Evolutionary conservation across 2,888 invertebrate genomes (phyloP).

Genomic region (Melanostoma scalare): DNA sequence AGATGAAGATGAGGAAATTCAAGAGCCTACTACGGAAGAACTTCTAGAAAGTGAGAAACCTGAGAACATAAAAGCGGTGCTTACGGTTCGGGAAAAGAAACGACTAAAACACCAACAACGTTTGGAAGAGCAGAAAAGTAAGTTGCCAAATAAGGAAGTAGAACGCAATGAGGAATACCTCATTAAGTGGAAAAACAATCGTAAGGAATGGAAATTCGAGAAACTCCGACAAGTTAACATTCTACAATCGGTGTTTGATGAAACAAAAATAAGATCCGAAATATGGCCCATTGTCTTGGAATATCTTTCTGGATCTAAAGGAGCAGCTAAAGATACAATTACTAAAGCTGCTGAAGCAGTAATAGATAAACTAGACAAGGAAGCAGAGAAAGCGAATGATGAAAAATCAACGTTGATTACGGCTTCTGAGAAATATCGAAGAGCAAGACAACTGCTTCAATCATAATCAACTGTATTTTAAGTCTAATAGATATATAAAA

Average conservation of each 20-base stretch:
- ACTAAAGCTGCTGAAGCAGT: conserved; percentile 86
- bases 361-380: conserved; percentile 85
- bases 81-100: conserved; percentile 87
- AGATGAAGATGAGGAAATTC: conserved; percentile 80
- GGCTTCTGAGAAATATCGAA: conserved; percentile 77
- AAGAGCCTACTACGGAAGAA: conserved; percentile 79
- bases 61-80: conserved; percentile 81
- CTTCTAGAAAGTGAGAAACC: conserved; percentile 79
- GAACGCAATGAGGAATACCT: conserved; percentile 86
- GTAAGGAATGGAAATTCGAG: conserved; percentile 90
- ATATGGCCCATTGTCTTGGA: conserved; percentile 87
- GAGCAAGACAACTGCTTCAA: conserved; percentile 80
- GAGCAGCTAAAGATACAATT: conserved; percentile 85
- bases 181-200: conserved; percentile 88
- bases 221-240: conserved; percentile 91
- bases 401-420: conserved; percentile 69
- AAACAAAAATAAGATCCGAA: conserved; percentile 84
- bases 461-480: conserved; percentile 75
- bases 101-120: conserved; percentile 85
- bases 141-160: conserved; percentile 84
- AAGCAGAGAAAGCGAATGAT: conserved; percentile 74
- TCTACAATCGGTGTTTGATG: conserved; percentile 87
- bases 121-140: conserved; percentile 83
- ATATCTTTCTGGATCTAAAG: conserved; percentile 88
- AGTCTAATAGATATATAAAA: not conserved